These are phyloP conservation scores for Caranx ignobilis DNA, from an alignment of 2,113 vertebrate species.

Conservation along the genomic window DNA sequence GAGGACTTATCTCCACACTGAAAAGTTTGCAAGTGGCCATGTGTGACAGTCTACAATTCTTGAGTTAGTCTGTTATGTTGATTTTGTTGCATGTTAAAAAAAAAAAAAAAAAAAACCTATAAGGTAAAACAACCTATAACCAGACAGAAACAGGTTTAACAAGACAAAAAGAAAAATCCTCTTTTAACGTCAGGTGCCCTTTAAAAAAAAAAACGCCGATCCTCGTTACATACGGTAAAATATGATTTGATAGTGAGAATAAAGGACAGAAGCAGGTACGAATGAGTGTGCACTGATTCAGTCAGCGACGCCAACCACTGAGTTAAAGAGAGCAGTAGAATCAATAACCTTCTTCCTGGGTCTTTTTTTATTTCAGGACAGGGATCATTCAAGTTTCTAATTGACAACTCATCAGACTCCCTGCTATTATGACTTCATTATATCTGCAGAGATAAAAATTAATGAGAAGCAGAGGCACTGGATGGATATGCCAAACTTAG, in stretches of 20 bases:
- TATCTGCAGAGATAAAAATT: constrained; percentile 80
- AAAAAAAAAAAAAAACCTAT: background rate
- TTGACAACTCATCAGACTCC: constrained; percentile 81
- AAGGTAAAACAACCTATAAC: background rate
- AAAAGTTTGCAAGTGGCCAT: constrained; percentile 72
- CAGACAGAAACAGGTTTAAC: background rate
- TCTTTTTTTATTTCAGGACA: constrained; percentile 61
- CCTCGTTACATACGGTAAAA: background rate
- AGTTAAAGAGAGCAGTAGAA: constrained; percentile 58
- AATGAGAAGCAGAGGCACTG: constrained; percentile 79
- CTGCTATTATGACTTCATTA: constrained; percentile 81
- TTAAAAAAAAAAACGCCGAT: background rate
- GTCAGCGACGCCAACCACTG: constrained; percentile 31
- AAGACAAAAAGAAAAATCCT: background rate
- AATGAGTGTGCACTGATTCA: constrained; percentile 17
- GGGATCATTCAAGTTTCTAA: constrained; percentile 80
- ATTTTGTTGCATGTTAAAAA: constrained; percentile 51
- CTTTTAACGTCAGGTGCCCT: background rate
- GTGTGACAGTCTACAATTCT: constrained; percentile 67
- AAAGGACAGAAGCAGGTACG: constrained; percentile 44
- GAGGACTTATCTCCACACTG: constrained; percentile 74
- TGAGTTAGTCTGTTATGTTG: constrained; percentile 52
- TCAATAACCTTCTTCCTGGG: constrained; percentile 65
- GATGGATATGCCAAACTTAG: constrained; percentile 79
- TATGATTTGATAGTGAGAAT: constrained; percentile 7